Percentiles rank a stretch among this genome's conserved stretches.
These are phyloP conservation scores for Scaptomyza flava DNA, from an alignment of 2,888 invertebrate genomes.

Conservation along the genomic window DNA sequence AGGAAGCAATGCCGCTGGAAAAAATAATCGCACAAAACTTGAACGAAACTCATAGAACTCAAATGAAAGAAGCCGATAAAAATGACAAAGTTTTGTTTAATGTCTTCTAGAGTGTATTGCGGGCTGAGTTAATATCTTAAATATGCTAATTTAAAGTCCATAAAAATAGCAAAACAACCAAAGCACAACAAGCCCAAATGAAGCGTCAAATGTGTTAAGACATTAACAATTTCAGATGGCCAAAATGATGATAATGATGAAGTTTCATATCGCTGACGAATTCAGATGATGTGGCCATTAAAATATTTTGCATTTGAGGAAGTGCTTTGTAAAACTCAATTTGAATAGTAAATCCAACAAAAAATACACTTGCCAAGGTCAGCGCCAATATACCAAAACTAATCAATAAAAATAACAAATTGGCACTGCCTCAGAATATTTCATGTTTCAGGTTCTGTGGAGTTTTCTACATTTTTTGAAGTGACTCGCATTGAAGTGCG, in stretches of 20 bases:
- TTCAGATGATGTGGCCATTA: slow-evolving; percentile 61
- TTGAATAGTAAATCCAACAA: slow-evolving; percentile 26
- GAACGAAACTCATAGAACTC: slow-evolving; percentile 38
- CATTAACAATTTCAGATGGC: slow-evolving; percentile 55
- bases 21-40: slow-evolving; percentile 8
- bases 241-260: slow-evolving; percentile 33
- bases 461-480: slow-evolving; percentile 19
- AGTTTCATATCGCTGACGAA: slow-evolving; percentile 46
- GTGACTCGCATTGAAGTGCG: slow-evolving; percentile 43
- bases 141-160: slow-evolving; percentile 47
- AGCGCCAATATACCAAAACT: slow-evolving; percentile 61
- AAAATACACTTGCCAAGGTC: slow-evolving; percentile 59
- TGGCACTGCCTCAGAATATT: slow-evolving; percentile 16
- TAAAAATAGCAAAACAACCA: slow-evolving; percentile 26
- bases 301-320: slow-evolving; percentile 55
- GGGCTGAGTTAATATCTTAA: slow-evolving; percentile 34
- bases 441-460: neutral
- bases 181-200: slow-evolving; percentile 58
- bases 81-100: slow-evolving; percentile 53
- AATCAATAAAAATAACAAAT: slow-evolving; percentile 61
- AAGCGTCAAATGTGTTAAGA: slow-evolving; percentile 60
- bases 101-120: slow-evolving; percentile 34
- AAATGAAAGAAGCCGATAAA: slow-evolving; percentile 44
- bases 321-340: slow-evolving; percentile 59
- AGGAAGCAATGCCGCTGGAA: neutral